phyloP scores from a whole-genome alignment of 2,113 vertebrate species.

The Odontesthes bonariensis region DNA sequence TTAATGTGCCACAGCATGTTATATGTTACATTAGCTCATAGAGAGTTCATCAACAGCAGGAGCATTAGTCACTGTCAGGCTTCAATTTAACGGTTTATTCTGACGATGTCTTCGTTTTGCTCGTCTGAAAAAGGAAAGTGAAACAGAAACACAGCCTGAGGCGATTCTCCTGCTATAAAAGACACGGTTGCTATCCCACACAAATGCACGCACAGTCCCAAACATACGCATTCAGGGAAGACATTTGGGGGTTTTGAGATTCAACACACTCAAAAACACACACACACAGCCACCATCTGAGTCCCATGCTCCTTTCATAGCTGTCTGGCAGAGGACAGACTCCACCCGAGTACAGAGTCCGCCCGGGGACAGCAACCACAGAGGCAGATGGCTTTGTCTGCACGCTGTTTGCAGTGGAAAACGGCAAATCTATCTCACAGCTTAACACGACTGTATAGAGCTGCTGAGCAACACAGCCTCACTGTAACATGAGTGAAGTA shows the following conservation, averaged over 20 bases:
- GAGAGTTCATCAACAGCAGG: slow-evolving; percentile 1
- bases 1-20: slow-evolving; percentile 3
- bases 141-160: slow-evolving; percentile 25
- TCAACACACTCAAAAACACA: slow-evolving; percentile 26
- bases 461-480: background rate
- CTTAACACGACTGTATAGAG: slow-evolving; percentile 28
- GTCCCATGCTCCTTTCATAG: slow-evolving; percentile 37
- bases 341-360: slow-evolving; percentile 41
- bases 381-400: slow-evolving; percentile 69
- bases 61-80: slow-evolving; percentile 3
- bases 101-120: slow-evolving; percentile 23
- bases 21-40: slow-evolving; percentile 18
- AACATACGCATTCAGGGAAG: slow-evolving; percentile 23
- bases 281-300: slow-evolving; percentile 57
- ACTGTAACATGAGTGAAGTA: background rate
- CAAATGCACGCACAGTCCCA: background rate
- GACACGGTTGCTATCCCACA: slow-evolving; percentile 12
- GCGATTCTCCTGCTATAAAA: slow-evolving; percentile 3
- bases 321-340: slow-evolving; percentile 38
- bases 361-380: slow-evolving; percentile 52
- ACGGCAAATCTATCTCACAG: slow-evolving; percentile 39
- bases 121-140: slow-evolving; percentile 42
- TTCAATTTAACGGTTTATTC: slow-evolving; percentile 11
- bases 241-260: slow-evolving; percentile 8
- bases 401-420: slow-evolving; percentile 41